phyloP scores from a whole-genome alignment of 1,140 invertebrate genomes.

The Leptopilina clavipes region DNA sequence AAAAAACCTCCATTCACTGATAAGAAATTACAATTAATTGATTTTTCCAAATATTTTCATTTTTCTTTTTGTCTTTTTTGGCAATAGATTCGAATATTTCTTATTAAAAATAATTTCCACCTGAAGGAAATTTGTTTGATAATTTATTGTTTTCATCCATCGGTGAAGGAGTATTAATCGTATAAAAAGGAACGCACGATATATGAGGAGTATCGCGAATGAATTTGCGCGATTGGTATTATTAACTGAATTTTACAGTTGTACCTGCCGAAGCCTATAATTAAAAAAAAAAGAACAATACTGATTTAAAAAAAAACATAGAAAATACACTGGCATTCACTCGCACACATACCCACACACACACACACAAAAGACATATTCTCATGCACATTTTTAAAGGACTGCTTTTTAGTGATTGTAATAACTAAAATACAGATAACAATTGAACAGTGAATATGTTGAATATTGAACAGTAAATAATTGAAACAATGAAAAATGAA shows the following conservation, averaged over 20 bases:
- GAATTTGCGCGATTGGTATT: slow-evolving; percentile 12
- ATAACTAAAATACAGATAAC: slow-evolving; percentile 48
- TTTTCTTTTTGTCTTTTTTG: too few species aligned
- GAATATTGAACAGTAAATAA: background rate
- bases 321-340: slow-evolving; percentile 46
- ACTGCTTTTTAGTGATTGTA: slow-evolving; percentile 43
- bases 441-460: background rate
- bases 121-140: background rate
- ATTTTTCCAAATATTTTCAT: too few species aligned
- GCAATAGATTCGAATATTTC: background rate
- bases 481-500: background rate
- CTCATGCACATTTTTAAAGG: slow-evolving; percentile 42
- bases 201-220: slow-evolving; percentile 3
- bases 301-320: slow-evolving; percentile 45
- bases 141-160: too few species aligned
- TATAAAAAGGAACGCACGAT: background rate
- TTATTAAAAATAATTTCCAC: too few species aligned
- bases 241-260: slow-evolving; percentile 30
- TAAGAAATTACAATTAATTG: too few species aligned
- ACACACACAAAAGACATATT: slow-evolving; percentile 43
- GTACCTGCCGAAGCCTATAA: slow-evolving; percentile 54
- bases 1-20: too few species aligned
- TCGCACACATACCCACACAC: slow-evolving; percentile 46
- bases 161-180: too few species aligned
- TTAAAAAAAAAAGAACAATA: slow-evolving; percentile 44